A percentile compares a stretch with the other conserved stretches of the same genome.
These are phyloP conservation scores for Drosophila saltans DNA, from an alignment of 1,140 invertebrate species.

Conservation along the genomic window DNA sequence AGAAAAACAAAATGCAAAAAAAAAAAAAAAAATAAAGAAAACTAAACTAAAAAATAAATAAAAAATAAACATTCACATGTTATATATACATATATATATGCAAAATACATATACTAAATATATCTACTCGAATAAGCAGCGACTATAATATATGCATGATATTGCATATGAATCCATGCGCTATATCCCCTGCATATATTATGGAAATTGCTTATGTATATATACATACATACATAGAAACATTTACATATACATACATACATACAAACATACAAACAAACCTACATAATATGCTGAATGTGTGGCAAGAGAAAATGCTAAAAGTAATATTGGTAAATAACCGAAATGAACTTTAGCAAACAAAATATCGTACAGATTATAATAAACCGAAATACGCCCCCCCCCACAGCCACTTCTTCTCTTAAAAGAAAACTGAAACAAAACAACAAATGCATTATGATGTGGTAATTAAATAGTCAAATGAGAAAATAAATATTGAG, in stretches of 20 bases:
- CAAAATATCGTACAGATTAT: constrained; percentile 57
- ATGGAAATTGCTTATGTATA: constrained; percentile 20
- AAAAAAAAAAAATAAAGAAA: constrained; percentile 13
- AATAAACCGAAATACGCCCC: constrained; percentile 33
- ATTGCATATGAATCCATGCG: not conserved
- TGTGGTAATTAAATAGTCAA: constrained; percentile 73
- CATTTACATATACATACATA: not conserved
- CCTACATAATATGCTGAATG: constrained; percentile 6
- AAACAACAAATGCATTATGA: constrained; percentile 44
- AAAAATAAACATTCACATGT: constrained; percentile 57
- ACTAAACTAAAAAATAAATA: constrained; percentile 1
- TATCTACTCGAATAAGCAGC: constrained; percentile 6
- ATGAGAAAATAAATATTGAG: constrained; percentile 77
- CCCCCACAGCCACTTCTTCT: not conserved
- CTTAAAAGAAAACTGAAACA: constrained; percentile 14
- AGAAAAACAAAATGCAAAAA: constrained; percentile 8
- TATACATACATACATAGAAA: not conserved
- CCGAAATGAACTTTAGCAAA: constrained; percentile 58
- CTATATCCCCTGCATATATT: not conserved
- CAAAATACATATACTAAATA: not conserved
- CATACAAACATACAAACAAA: not conserved
- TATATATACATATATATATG: constrained; percentile 51
- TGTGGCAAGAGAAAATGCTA: constrained; percentile 15
- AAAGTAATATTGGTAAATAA: constrained; percentile 55
- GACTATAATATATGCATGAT: constrained; percentile 2